Evolutionary conservation across 1,140 invertebrate genomes (phyloP).

Genomic region (Pseudomyrmex pallidus): DNA sequence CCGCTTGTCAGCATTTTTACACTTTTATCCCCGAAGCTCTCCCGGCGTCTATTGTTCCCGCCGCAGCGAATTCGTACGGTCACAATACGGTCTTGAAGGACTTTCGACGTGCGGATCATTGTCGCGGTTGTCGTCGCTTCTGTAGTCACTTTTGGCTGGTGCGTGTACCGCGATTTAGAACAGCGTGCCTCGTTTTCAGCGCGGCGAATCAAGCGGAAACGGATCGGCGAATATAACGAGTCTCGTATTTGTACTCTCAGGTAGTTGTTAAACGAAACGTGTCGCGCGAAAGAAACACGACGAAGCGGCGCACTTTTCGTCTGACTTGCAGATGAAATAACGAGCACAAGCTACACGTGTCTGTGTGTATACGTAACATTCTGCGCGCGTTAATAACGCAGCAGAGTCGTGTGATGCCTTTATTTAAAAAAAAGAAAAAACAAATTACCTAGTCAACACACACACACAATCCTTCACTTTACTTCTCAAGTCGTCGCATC

Average conservation of each 20-base stretch:
- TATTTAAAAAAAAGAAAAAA: too few relatives aligned
- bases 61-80: slow-evolving; percentile 69
- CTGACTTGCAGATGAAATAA: neutral
- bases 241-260: slow-evolving; percentile 48
- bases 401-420: too few relatives aligned
- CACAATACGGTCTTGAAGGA: slow-evolving; percentile 67
- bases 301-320: neutral
- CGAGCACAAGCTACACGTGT: neutral
- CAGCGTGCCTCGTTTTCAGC: neutral
- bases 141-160: slow-evolving; percentile 30
- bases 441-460: too few relatives aligned
- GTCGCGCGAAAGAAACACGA: neutral
- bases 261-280: slow-evolving; percentile 13
- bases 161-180: slow-evolving; percentile 35
- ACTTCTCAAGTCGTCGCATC: too few relatives aligned
- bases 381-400: too few relatives aligned
- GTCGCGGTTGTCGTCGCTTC: slow-evolving; percentile 41
- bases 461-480: too few relatives aligned
- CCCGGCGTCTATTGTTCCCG: slow-evolving; percentile 71
- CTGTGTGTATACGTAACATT: too few relatives aligned
- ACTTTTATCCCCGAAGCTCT: slow-evolving; percentile 83
- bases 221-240: slow-evolving; percentile 63
- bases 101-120: slow-evolving; percentile 42
- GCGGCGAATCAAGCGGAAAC: slow-evolving; percentile 54
- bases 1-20: slow-evolving; percentile 86